These are phyloP conservation scores for Malachius bipustulatus DNA, from an alignment of 2,888 invertebrate species.

Conservation along the genomic window DNA sequence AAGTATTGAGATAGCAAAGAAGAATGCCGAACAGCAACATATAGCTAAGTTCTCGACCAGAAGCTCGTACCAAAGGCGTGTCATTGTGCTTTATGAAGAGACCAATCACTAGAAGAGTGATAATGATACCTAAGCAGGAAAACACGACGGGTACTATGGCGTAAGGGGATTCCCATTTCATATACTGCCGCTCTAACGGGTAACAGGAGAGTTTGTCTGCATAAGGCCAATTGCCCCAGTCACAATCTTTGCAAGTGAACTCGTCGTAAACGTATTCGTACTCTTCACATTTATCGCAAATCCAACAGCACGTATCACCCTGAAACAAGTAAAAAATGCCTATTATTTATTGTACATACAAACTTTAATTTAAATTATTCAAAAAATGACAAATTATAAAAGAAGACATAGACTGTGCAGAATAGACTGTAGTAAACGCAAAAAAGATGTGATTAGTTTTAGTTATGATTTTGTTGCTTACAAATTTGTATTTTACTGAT, in stretches of 20 bases:
- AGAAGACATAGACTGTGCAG: no score
- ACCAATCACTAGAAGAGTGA: constrained; percentile 48
- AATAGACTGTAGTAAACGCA: no score
- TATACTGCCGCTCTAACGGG: constrained; percentile 47
- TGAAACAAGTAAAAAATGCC: constrained; percentile 21
- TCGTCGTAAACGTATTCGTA: constrained; percentile 55
- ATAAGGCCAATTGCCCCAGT: constrained; percentile 51
- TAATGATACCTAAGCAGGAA: constrained; percentile 47
- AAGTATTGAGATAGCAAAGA: constrained; percentile 51
- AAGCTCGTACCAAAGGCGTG: constrained; percentile 51
- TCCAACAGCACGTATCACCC: constrained; percentile 66
- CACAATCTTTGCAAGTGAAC: constrained; percentile 53
- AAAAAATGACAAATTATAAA: no score
- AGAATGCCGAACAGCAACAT: constrained; percentile 50
- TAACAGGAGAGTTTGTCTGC: constrained; percentile 49
- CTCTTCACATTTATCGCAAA: constrained; percentile 58
- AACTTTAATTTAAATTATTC: no score
- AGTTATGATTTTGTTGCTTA: no score
- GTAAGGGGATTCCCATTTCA: constrained; percentile 53
- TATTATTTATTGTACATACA: background rate
- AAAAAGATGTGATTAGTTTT: no score
- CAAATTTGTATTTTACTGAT: no score
- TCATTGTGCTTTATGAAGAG: constrained; percentile 52
- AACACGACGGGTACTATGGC: constrained; percentile 52
- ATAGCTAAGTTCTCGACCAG: constrained; percentile 51